Conservation (phyloP, 2,797 vertebrate species). For the Microctenopoma lineatum region DNA sequence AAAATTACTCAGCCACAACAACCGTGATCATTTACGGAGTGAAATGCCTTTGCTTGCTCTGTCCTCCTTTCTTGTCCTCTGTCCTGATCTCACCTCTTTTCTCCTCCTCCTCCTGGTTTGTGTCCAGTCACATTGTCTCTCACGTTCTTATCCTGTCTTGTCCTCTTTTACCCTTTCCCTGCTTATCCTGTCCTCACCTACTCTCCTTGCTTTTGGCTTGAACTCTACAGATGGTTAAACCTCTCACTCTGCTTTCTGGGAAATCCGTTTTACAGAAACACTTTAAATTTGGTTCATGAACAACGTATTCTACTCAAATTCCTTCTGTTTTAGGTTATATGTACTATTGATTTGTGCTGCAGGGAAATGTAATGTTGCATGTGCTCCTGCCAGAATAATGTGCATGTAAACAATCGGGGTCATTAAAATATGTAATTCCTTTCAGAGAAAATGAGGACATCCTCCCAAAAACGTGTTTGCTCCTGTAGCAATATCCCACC, state of each 20-base stretch:
- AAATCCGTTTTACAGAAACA: slow-evolving; percentile 9
- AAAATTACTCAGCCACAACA: slow-evolving; percentile 51
- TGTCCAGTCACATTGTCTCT: slow-evolving; percentile 34
- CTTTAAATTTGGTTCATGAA: not conserved
- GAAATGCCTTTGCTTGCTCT: slow-evolving; percentile 29
- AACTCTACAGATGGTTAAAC: slow-evolving; percentile 27
- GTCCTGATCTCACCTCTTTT: slow-evolving; percentile 44
- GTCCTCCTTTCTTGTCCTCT: slow-evolving; percentile 26
- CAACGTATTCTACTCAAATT: not conserved
- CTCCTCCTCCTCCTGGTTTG: slow-evolving; percentile 13
- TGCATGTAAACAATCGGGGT: slow-evolving; percentile 27
- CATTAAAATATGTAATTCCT: slow-evolving; percentile 18
- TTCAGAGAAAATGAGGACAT: slow-evolving; percentile 39
- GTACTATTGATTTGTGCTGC: not conserved
- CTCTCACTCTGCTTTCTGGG: slow-evolving; percentile 5
- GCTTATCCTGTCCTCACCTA: slow-evolving; percentile 26
- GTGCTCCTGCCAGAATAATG: slow-evolving; percentile 1
- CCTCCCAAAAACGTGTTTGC: slow-evolving; percentile 43
- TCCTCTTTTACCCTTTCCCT: slow-evolving; percentile 37
- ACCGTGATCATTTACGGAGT: slow-evolving; percentile 17
- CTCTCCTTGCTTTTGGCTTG: slow-evolving; percentile 22
- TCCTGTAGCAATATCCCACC: slow-evolving; percentile 12
- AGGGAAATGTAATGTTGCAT: slow-evolving; percentile 1
- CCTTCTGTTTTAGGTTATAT: not conserved
- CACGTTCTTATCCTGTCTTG: slow-evolving; percentile 33